A percentile compares a stretch with the other conserved stretches of the same genome.
Evolutionary conservation across 2,797 vertebrate genomes (phyloP).

Genomic region (Trichosurus vulpecula): DNA sequence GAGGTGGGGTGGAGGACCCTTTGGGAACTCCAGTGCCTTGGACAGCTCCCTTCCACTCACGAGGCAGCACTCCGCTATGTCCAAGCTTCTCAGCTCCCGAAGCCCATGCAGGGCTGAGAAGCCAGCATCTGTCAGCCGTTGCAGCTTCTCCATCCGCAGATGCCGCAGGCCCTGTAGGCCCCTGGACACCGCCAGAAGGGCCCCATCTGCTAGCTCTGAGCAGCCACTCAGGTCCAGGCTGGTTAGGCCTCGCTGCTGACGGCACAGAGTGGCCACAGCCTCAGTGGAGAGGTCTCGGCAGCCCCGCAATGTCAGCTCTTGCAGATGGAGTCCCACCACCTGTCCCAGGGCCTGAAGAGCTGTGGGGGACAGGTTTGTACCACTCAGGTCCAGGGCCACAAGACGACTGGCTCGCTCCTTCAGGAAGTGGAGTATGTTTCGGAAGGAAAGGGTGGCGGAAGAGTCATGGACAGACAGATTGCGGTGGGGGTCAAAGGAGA

Average conservation of each 20-base stretch:
- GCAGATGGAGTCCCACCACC: constrained; percentile 84
- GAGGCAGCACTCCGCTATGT: constrained; percentile 88
- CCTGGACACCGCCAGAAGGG: constrained; percentile 81
- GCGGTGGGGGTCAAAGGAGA: constrained; percentile 87
- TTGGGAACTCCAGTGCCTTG: constrained; percentile 79
- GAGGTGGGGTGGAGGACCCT: constrained; percentile 73
- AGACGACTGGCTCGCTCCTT: constrained; percentile 82
- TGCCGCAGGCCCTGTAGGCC: constrained; percentile 81
- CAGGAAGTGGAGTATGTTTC: constrained; percentile 85
- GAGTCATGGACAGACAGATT: constrained; percentile 78
- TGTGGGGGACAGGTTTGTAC: constrained; percentile 87
- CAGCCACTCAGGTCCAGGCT: constrained; percentile 89
- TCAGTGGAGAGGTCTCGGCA: constrained; percentile 90
- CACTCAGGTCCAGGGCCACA: constrained; percentile 87
- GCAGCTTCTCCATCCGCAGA: constrained; percentile 85
- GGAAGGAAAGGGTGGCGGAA: constrained; percentile 87
- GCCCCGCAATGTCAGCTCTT: constrained; percentile 85
- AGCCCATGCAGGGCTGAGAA: constrained; percentile 84
- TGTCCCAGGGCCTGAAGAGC: constrained; percentile 86
- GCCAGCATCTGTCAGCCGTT: constrained; percentile 87
- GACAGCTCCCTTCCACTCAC: constrained; percentile 86
- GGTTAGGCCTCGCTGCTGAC: constrained; percentile 85
- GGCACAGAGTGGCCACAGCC: constrained; percentile 86
- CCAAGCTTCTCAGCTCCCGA: constrained; percentile 82
- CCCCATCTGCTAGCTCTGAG: constrained; percentile 86